phyloP scores from a whole-genome alignment of 2,797 vertebrate species.

The Gymnodraco acuticeps region DNA sequence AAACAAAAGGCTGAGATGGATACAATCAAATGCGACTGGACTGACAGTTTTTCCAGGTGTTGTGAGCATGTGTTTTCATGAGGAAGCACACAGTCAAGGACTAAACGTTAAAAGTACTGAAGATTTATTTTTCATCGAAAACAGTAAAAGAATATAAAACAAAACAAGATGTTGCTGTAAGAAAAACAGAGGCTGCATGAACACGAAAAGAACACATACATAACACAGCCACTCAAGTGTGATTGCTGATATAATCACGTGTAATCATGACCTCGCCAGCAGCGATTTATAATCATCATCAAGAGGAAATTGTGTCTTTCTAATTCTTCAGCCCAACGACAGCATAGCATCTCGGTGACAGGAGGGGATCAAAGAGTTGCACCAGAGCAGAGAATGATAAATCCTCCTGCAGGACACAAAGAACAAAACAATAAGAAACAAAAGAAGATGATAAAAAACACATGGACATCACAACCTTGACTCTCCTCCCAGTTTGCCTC shows the following conservation, averaged over 20 bases:
- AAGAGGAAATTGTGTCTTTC: conserved; percentile 5
- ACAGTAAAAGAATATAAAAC: conserved; percentile 9
- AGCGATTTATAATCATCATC: conserved; percentile 16
- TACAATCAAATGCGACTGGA: conserved; percentile 40
- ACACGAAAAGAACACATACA: conserved; percentile 7
- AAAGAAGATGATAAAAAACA: conserved; percentile 38
- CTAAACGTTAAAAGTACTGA: conserved; percentile 1
- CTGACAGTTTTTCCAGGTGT: conserved; percentile 65
- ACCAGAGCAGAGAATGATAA: conserved; percentile 79
- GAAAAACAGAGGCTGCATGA: background rate
- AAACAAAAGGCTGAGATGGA: conserved; percentile 53
- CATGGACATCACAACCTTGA: conserved; percentile 23
- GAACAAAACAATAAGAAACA: conserved; percentile 29
- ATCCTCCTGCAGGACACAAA: conserved; percentile 67
- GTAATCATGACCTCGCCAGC: conserved; percentile 6
- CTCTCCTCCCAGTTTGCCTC: conserved; percentile 34
- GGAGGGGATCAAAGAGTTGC: conserved; percentile 86
- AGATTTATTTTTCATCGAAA: conserved; percentile 39
- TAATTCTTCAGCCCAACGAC: conserved; percentile 78
- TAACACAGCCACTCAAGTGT: conserved; percentile 11
- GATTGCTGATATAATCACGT: conserved; percentile 10
- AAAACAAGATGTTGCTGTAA: conserved; percentile 18
- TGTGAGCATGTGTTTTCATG: conserved; percentile 21
- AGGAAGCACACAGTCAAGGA: conserved; percentile 18
- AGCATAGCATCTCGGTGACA: conserved; percentile 86